A percentile compares a stretch with the other conserved stretches of the same genome.
Evolutionary conservation across 2,888 invertebrate genomes (phyloP).

Genomic region (Rhaphigaster nebulosa): DNA sequence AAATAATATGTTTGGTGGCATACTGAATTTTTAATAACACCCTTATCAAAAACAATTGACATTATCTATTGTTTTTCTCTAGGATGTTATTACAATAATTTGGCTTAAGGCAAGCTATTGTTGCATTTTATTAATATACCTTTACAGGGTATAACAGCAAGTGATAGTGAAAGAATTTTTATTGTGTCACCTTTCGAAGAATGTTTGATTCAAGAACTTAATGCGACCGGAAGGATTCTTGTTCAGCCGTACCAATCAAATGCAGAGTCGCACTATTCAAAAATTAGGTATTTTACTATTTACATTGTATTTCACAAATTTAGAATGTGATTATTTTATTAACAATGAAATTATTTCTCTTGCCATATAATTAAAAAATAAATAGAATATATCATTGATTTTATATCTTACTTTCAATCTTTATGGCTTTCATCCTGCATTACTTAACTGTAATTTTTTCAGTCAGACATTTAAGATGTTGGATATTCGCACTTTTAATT

Average conservation of each 20-base stretch:
- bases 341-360: not conserved
- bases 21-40: too few relatives aligned
- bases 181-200: conserved; percentile 66
- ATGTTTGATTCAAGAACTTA: conserved; percentile 67
- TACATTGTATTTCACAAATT: not conserved
- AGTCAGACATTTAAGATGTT: conserved; percentile 61
- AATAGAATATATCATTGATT: not conserved
- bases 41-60: too few relatives aligned
- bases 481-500: conserved; percentile 18
- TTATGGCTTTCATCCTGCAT: not conserved
- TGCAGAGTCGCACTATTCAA: conserved; percentile 69
- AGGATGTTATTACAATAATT: too few relatives aligned
- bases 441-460: not conserved
- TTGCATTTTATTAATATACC: not conserved
- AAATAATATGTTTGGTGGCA: too few relatives aligned
- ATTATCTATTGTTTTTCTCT: too few relatives aligned
- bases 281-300: conserved; percentile 62
- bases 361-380: not conserved
- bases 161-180: conserved; percentile 70
- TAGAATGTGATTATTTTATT: not conserved
- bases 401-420: not conserved
- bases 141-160: conserved; percentile 69
- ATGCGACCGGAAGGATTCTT: conserved; percentile 69
- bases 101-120: too few relatives aligned
- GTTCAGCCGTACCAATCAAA: conserved; percentile 70